phyloP scores from a whole-genome alignment of 1,140 invertebrate genomes.

The Caenorhabditis remanei region DNA sequence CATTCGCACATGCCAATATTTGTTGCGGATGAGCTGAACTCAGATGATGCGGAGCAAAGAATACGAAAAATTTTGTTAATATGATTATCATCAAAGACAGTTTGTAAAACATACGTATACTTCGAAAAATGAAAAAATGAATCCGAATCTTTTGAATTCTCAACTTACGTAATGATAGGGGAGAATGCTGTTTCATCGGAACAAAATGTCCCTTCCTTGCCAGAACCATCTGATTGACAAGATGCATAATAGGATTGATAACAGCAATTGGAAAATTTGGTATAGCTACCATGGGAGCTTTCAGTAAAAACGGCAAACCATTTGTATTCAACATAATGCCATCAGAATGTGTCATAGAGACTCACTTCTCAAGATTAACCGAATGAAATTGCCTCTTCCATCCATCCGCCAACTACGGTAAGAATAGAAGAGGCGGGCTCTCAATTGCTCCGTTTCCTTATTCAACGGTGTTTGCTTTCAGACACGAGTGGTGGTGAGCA shows the following conservation, averaged over 20 bases:
- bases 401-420: constrained; percentile 4
- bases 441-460: constrained; percentile 49
- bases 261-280: background rate
- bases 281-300: background rate
- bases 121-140: background rate
- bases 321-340: background rate
- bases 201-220: background rate
- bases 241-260: background rate
- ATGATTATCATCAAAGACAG: background rate
- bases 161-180: constrained; percentile 12
- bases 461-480: constrained; percentile 45
- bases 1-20: constrained; percentile 40
- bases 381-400: background rate
- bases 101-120: background rate
- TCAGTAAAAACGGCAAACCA: background rate
- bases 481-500: constrained; percentile 16
- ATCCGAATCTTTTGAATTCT: background rate
- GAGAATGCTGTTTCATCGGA: constrained; percentile 34
- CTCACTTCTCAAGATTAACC: background rate
- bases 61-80: background rate
- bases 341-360: background rate
- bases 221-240: constrained; percentile 16
- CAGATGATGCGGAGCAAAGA: background rate
- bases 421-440: constrained; percentile 42
- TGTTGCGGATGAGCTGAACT: constrained; percentile 35